Base-by-base conservation (phyloP, 1,140 invertebrate species). In the Bombus impatiens region DNA sequence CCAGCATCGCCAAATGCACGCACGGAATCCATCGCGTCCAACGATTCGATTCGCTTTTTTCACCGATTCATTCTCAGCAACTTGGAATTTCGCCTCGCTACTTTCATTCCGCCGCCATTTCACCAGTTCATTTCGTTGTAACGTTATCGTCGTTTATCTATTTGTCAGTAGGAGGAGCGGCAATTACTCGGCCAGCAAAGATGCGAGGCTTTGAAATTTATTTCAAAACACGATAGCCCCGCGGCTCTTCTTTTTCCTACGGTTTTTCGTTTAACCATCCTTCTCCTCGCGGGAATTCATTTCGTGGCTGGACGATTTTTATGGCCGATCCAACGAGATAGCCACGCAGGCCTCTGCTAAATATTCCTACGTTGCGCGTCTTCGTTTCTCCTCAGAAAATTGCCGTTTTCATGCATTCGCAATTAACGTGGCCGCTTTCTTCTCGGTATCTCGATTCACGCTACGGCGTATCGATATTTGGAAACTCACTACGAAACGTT, bases 221-320 rank as follows among this genome's bases (percentile, higher is more conserved):
- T 79, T 71, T 59, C 25, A 78, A 72, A 79, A 81, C 42, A 32
- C 62, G 32, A 53, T n/a, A 44, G 62, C 72, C 42, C 62, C 1
- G 42, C 22, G 9, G 32, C 18, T 28, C 18, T n/a, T n/a, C 25
- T 78, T 70, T 68, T 70, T 62, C 35, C 22, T 62, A 13, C 35
- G n/a, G 57, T 28, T 78, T 53, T 42, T 68, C 80, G 84, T 53
- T 86, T 59, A 67, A 68, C 71, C 35, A 62, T 77, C 75, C 35
- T 59, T 22, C 75, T 77, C 40, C 32, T 81, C 57, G 70, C 40
- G 4, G 62, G 82, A 90, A 88, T 90, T 87, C 88, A 90, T 88
- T 91, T 90, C 89, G 84, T 78, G 89, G 89, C 76, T 90, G 86
- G 88, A 84, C 83, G 88, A 90, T 89, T 89, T 90, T 90, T 90